Conservation (phyloP, 2,797 vertebrate species). For the Parambassis ranga region DNA sequence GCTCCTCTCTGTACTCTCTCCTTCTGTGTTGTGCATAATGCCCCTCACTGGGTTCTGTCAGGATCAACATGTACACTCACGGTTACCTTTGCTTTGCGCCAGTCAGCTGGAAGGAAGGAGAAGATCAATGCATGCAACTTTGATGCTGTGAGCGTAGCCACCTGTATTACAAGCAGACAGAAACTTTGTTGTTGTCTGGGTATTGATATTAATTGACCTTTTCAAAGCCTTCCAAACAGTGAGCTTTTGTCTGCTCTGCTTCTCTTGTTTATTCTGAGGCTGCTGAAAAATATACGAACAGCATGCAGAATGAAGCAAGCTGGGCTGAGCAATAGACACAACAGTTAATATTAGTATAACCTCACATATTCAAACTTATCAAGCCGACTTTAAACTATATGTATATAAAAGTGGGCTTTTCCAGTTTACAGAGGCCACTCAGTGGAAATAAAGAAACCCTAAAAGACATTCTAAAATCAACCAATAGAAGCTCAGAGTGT, state of each 20-base stretch:
- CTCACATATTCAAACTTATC: too few species aligned
- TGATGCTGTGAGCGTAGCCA: conserved; percentile 43
- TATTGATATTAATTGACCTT: conserved; percentile 73
- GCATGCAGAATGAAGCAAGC: conserved; percentile 45
- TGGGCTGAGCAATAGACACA: neutral
- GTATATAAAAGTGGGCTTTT: too few species aligned
- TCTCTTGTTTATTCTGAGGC: conserved; percentile 48
- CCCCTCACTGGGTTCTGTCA: conserved; percentile 32
- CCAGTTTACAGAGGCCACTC: too few species aligned
- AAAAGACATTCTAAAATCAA: too few species aligned
- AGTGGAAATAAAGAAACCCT: too few species aligned
- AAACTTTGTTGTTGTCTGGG: conserved; percentile 62
- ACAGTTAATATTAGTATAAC: too few species aligned
- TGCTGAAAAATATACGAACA: conserved; percentile 26
- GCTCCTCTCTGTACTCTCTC: conserved; percentile 4
- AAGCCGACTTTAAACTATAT: too few species aligned
- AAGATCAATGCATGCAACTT: conserved; percentile 38
- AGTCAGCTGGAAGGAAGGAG: conserved; percentile 41
- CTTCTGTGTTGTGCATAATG: conserved; percentile 30
- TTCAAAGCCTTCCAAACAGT: conserved; percentile 52
- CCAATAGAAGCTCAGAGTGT: too few species aligned
- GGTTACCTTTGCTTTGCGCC: conserved; percentile 31
- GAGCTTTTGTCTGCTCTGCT: conserved; percentile 42
- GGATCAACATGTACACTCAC: conserved; percentile 12
- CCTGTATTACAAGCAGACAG: conserved; percentile 57